phyloP scores from a whole-genome alignment of 2,797 vertebrate genomes.

The Jordanella pulchra region DNA sequence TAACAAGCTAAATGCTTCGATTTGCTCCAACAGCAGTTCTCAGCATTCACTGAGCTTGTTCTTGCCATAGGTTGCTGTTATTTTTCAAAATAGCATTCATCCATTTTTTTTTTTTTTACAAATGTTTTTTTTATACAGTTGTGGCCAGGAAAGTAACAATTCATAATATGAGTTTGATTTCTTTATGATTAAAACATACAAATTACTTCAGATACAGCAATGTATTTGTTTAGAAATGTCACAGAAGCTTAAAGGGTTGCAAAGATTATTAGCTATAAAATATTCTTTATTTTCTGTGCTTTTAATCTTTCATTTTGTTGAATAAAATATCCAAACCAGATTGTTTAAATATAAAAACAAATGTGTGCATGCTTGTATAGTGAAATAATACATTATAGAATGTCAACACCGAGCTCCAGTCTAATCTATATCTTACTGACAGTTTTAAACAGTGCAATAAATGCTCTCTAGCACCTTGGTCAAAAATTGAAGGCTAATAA shows the following conservation, averaged over 20 bases:
- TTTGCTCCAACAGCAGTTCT: too few species aligned
- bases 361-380: constrained; percentile 10
- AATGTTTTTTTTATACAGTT: too few species aligned
- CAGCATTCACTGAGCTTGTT: too few species aligned
- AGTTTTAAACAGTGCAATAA: not conserved
- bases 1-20: too few species aligned
- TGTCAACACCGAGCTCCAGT: constrained; percentile 18
- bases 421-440: not conserved
- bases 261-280: not conserved
- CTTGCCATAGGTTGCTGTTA: too few species aligned
- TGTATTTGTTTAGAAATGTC: not conserved
- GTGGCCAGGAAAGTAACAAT: too few species aligned
- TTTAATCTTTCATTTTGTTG: not conserved
- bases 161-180: not conserved
- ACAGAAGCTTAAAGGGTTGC: not conserved
- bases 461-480: not conserved
- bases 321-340: not conserved
- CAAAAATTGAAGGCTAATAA: not conserved
- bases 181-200: not conserved
- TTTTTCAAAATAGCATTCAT: too few species aligned
- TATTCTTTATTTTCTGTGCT: not conserved
- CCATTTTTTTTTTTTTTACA: too few species aligned
- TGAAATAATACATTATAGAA: constrained; percentile 11
- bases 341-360: not conserved
- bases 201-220: not conserved